A percentile compares a stretch with the other conserved stretches of the same genome.
These are phyloP conservation scores for Oscheius sp. DNA, from an alignment of 2,888 invertebrate species.

Conservation along the genomic window DNA sequence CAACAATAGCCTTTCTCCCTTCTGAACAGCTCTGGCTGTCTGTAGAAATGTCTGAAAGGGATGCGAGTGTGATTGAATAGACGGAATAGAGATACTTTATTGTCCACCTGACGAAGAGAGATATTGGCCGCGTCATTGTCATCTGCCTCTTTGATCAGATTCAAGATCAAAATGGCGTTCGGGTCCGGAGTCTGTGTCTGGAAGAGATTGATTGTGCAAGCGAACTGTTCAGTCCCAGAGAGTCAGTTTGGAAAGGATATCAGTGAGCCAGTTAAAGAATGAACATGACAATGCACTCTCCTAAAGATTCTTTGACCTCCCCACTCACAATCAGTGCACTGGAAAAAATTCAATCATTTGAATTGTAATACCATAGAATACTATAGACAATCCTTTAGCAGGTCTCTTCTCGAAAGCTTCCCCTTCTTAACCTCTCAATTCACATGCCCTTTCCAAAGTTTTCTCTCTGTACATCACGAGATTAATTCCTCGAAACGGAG, in stretches of 20 bases:
- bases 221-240: too few relatives aligned
- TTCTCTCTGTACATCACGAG: background rate
- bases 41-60: conserved; percentile 19
- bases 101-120: conserved; percentile 53
- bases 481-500: background rate
- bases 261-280: too few relatives aligned
- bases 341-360: too few relatives aligned
- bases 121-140: conserved; percentile 61
- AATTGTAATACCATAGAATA: too few relatives aligned
- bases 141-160: conserved; percentile 64
- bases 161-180: conserved; percentile 65
- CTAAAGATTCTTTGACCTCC: too few relatives aligned
- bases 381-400: too few relatives aligned
- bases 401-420: too few relatives aligned
- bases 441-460: background rate
- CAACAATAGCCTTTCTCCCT: conserved; percentile 53
- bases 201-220: conserved; percentile 9
- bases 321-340: too few relatives aligned
- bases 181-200: conserved; percentile 60
- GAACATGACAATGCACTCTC: too few relatives aligned
- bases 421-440: background rate
- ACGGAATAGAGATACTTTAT: conserved; percentile 49
- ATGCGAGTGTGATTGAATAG: too few relatives aligned
- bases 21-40: conserved; percentile 40
- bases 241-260: too few relatives aligned